Evolutionary conservation across 2,888 invertebrate species (phyloP).

Genomic region (Eupithecia vulgata): DNA sequence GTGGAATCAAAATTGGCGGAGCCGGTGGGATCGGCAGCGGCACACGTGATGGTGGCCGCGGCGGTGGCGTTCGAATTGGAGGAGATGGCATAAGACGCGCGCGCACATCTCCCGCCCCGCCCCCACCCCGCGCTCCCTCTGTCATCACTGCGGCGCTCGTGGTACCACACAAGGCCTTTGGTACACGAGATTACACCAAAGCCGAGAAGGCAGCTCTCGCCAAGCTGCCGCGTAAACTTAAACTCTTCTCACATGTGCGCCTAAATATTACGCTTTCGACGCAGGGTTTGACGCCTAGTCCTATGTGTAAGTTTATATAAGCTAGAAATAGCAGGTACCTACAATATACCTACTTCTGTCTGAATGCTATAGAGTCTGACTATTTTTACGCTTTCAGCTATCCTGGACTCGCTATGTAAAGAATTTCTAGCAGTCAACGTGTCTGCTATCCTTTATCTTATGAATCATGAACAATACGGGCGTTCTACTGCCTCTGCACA

Average conservation of each 20-base stretch:
- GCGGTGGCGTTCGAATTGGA: slow-evolving; percentile 72
- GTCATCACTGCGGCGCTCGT: slow-evolving; percentile 88
- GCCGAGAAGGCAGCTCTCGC: slow-evolving; percentile 88
- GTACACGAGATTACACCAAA: slow-evolving; percentile 88
- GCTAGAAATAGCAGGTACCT: slow-evolving; percentile 2
- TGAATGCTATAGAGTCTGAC: slow-evolving; percentile 45
- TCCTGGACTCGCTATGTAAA: slow-evolving; percentile 93
- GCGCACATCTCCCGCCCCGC: slow-evolving; percentile 76
- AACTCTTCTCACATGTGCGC: slow-evolving; percentile 88
- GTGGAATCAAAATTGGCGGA: slow-evolving; percentile 74
- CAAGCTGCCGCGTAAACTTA: slow-evolving; percentile 87
- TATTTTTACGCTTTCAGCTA: slow-evolving; percentile 86
- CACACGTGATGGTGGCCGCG: slow-evolving; percentile 69
- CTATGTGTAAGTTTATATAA: slow-evolving; percentile 85
- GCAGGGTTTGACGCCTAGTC: slow-evolving; percentile 90
- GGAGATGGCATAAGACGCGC: slow-evolving; percentile 69
- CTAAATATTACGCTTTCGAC: slow-evolving; percentile 87
- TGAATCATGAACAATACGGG: slow-evolving; percentile 97
- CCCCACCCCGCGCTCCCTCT: slow-evolving; percentile 76
- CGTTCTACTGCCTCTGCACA: slow-evolving; percentile 96
- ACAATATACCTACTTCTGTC: slow-evolving; percentile 40
- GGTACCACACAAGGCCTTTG: slow-evolving; percentile 90
- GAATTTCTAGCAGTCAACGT: slow-evolving; percentile 95
- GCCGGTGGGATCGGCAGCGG: slow-evolving; percentile 60
- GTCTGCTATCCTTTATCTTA: slow-evolving; percentile 96